Percentiles rank a stretch among this genome's conserved stretches.
These are phyloP conservation scores for Proales similis DNA, from an alignment of 1,140 invertebrate genomes.

Conservation along the genomic window DNA sequence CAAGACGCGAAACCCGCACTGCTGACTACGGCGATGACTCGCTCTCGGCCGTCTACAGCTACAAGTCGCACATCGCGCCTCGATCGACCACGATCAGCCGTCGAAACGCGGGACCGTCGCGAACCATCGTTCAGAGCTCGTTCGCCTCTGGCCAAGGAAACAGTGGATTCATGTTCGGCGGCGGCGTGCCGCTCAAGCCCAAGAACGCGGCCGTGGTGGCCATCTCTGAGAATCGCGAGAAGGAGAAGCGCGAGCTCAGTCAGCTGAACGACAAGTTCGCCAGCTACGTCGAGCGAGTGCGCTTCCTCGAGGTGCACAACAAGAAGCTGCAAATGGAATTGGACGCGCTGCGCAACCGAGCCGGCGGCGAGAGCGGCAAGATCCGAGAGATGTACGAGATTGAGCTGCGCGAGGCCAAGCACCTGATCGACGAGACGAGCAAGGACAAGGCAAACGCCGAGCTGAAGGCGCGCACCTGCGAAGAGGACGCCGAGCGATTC, in stretches of 20 bases:
- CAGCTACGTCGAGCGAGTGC: slow-evolving; percentile 56
- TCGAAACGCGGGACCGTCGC: slow-evolving; percentile 15
- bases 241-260: slow-evolving; percentile 56
- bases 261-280: slow-evolving; percentile 57
- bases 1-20: slow-evolving; percentile 13
- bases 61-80: slow-evolving; percentile 37
- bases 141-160: not conserved
- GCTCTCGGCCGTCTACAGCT: slow-evolving; percentile 22
- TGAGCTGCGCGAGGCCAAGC: slow-evolving; percentile 42
- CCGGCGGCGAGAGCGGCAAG: slow-evolving; percentile 53
- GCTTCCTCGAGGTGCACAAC: slow-evolving; percentile 56
- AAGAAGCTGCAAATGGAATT: slow-evolving; percentile 54
- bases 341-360: slow-evolving; percentile 51
- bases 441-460: slow-evolving; percentile 40
- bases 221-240: slow-evolving; percentile 34
- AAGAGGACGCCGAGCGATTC: slow-evolving; percentile 36
- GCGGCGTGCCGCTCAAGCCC: slow-evolving; percentile 34
- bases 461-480: slow-evolving; percentile 9
- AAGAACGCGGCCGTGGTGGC: slow-evolving; percentile 33
- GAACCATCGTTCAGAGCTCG: not conserved
- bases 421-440: slow-evolving; percentile 40
- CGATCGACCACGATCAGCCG: slow-evolving; percentile 29
- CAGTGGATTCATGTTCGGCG: not conserved
- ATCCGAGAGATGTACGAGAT: slow-evolving; percentile 48
- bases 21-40: slow-evolving; percentile 28